Base-by-base conservation (phyloP, 1,140 invertebrate genomes). In the Drosophila serrata region DNA sequence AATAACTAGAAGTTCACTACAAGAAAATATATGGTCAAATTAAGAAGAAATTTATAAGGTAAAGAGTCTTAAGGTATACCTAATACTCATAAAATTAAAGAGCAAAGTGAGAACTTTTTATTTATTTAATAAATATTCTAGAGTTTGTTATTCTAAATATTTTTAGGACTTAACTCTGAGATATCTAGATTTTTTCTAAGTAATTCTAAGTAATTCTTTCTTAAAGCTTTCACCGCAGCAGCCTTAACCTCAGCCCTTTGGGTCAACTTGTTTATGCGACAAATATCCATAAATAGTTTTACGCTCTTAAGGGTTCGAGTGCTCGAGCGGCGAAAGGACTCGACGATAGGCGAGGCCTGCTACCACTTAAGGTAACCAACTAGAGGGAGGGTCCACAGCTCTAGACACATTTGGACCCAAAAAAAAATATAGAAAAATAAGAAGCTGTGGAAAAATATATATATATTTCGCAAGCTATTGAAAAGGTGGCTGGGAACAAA, bases 211-310 rank as follows among this genome's bases (percentile, higher is more conserved):
- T n/a, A n/a, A n/a, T 37, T 29, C 27, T 72, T 73, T 51, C 81
- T 84, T 85, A 85, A 84, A 84, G 81, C 81, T 63, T 75, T 35
- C 58, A n/a, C 24, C 42, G 43, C 42, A 45, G 24, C 61, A 35
- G 39, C 43, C 33, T 37, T 57, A 42, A 13, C 59, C 62, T 48
- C 46, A 55, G 45, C 40, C 64, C 75, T 58, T 69, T 55, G 79
- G 84, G 84, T 88, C 77, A 84, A 70, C 76, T 75, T 88, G 85
- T 88, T 88, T 88, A 88, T 88, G 84, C 84, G 76, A 57, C 73
- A 84, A 88, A 88, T 88, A 88, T 84, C 85, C 84, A 88, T 90
- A 88, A 88, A 88, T 88, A 88, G 85, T 88, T 88, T 87, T 80
- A 63, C 74, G 85, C 84, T 73, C 62, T 87, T 87, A 75, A 64